Evolutionary conservation across 2,113 vertebrate genomes (phyloP), one percentile per base, ranked within the genome.

Genomic region (Alethe diademata): DNA sequence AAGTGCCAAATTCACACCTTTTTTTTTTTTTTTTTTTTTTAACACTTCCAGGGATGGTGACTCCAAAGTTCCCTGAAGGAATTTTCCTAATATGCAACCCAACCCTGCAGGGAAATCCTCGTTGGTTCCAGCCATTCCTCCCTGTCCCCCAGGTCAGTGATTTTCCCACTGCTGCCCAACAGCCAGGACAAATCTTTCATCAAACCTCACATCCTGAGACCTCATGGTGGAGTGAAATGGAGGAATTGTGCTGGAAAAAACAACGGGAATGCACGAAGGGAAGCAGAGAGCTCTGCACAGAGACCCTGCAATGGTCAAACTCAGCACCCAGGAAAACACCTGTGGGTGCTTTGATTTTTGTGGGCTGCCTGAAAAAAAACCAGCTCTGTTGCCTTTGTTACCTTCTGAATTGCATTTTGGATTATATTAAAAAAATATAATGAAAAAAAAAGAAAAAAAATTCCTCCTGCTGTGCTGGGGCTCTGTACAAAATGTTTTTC

Each of bases 211-310:
- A 0, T 13, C n/a, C 60, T 20, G 19, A 73, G 48, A 8, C 35
- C 23, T 69, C 1, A 3, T 35, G 54, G n/a, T 74, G 81, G 48
- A 25, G 26, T 8, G 62, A 40, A 65, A 26, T 3, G 56, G 26
- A 48, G 14, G 78, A 75, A 54, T 24, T 2, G 1, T 1, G 29
- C n/a, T 40, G 8, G 18, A 54, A 40, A 4, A 17, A 15, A 36
- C 48, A 50, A 31, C 0, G 1, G 24, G 54, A 61, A 26, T 0
- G 3, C 17, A 22, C 0, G 0, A 33, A 23, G 62, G 48, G 62
- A 72, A 80, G 51, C 60, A 66, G 60, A 42, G 51, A 40, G 9
- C 56, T 71, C 45, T 31, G 56, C 56, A 31, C 66, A 62, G 6
- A 57, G 51, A 53, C 7, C 13, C 69, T 29, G 51, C n/a, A 11